phyloP scores from a whole-genome alignment of 2,797 vertebrate genomes.

The Sebastes umbrosus region DNA sequence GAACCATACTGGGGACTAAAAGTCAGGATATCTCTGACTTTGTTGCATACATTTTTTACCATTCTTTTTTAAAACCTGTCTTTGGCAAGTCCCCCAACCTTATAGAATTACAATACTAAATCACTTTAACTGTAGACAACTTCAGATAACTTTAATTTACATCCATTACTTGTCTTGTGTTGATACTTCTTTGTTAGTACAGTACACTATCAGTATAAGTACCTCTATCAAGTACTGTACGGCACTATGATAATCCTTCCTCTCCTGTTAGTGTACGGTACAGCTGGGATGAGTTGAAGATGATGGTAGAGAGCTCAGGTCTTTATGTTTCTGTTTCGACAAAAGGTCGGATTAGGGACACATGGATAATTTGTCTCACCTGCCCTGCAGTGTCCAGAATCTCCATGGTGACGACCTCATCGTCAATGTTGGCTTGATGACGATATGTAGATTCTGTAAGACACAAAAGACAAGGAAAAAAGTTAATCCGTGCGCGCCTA shows the following conservation, averaged over 20 bases:
- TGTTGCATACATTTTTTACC: too few species aligned
- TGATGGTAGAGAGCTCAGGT: background rate
- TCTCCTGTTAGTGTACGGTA: background rate
- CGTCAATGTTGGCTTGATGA: conserved; percentile 95
- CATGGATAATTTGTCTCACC: conserved; percentile 77
- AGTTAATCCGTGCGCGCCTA: background rate
- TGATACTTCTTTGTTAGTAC: background rate
- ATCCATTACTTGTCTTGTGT: background rate
- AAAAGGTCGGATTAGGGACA: too few species aligned
- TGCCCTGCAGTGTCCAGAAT: conserved; percentile 97
- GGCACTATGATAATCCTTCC: background rate
- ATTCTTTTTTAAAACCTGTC: background rate
- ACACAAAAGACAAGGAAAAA: conserved; percentile 13
- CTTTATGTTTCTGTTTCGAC: background rate
- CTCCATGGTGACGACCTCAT: conserved; percentile 97
- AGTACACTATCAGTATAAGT: background rate
- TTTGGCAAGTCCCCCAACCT: background rate
- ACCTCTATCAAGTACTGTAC: background rate
- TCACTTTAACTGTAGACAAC: background rate
- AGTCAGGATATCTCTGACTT: too few species aligned
- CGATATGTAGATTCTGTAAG: conserved; percentile 94
- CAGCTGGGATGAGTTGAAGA: background rate
- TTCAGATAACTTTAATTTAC: background rate
- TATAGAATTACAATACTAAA: background rate
- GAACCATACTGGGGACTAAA: background rate